Conservation (phyloP, 2,888 invertebrate species). For the Aethes cnicana region DNA sequence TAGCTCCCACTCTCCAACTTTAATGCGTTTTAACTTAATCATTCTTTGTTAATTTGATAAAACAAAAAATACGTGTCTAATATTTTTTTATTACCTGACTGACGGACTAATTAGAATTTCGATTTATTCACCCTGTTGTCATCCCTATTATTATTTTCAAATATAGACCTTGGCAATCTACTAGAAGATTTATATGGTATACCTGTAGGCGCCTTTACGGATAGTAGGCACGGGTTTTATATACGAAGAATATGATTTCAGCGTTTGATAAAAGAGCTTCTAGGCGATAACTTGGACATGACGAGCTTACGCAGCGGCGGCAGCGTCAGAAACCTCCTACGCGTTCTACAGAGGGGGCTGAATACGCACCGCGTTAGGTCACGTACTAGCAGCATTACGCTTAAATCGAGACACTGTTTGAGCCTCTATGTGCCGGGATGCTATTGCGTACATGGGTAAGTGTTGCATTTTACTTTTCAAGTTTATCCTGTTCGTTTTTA, state of each 20-base stretch:
- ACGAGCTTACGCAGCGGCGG: conserved; percentile 43
- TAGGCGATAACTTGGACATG: conserved; percentile 41
- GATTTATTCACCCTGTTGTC: too few species aligned
- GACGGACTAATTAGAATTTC: too few species aligned
- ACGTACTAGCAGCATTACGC: conserved; percentile 31
- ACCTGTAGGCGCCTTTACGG: too few species aligned
- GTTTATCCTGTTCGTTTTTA: neutral
- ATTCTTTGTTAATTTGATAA: too few species aligned
- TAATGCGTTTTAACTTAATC: too few species aligned
- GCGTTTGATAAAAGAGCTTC: conserved; percentile 49
- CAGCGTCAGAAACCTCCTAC: conserved; percentile 45
- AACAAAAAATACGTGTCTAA: too few species aligned
- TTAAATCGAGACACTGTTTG: conserved; percentile 47
- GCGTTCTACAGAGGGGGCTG: conserved; percentile 38
- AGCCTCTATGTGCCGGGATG: conserved; percentile 49
- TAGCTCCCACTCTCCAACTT: too few species aligned
- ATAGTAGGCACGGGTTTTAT: too few species aligned
- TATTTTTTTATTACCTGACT: too few species aligned
- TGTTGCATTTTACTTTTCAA: neutral
- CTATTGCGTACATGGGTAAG: conserved; percentile 52
- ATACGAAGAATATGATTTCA: conserved; percentile 39
- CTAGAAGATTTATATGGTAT: too few species aligned
- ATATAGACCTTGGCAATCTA: too few species aligned
- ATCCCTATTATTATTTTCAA: too few species aligned
- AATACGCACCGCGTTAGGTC: conserved; percentile 32